Conservation (phyloP, 1,140 invertebrate species). For the Centruroides sculpturatus region DNA sequence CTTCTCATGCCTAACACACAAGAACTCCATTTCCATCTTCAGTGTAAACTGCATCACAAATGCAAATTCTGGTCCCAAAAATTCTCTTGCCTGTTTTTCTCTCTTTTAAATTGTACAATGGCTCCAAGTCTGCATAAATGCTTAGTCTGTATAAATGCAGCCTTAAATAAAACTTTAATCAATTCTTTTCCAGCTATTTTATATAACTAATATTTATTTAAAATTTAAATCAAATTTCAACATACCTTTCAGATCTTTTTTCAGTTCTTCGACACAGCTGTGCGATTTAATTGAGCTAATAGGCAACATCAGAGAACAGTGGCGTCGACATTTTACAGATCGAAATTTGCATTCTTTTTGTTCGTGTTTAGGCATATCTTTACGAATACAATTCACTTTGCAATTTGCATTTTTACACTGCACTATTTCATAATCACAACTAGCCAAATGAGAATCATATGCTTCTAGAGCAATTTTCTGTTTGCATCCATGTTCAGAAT, state of each 20-base stretch:
- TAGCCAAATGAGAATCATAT: slow-evolving; percentile 2
- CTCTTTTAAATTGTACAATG: no score
- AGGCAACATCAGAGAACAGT: background rate
- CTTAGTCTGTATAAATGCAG: no score
- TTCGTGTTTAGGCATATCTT: slow-evolving; percentile 4
- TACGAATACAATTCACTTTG: background rate
- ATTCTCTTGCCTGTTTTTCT: no score
- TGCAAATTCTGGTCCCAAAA: no score
- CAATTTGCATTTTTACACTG: slow-evolving; percentile 6
- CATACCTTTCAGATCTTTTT: slow-evolving; percentile 3
- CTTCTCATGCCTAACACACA: no score
- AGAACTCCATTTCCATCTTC: no score
- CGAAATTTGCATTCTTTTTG: background rate
- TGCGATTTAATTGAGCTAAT: background rate
- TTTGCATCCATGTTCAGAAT: slow-evolving; percentile 1
- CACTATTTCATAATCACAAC: slow-evolving; percentile 2
- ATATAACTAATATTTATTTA: no score
- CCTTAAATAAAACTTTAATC: no score
- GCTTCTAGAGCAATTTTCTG: slow-evolving; percentile 3
- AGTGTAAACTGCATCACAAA: no score
- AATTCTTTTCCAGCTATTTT: no score
- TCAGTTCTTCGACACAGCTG: slow-evolving; percentile 4
- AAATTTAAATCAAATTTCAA: background rate
- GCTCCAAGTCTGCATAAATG: no score
- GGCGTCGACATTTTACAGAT: background rate